These are phyloP conservation scores for Phrynocephalus forsythii DNA, from an alignment of 2,797 vertebrate species.

Conservation along the genomic window DNA sequence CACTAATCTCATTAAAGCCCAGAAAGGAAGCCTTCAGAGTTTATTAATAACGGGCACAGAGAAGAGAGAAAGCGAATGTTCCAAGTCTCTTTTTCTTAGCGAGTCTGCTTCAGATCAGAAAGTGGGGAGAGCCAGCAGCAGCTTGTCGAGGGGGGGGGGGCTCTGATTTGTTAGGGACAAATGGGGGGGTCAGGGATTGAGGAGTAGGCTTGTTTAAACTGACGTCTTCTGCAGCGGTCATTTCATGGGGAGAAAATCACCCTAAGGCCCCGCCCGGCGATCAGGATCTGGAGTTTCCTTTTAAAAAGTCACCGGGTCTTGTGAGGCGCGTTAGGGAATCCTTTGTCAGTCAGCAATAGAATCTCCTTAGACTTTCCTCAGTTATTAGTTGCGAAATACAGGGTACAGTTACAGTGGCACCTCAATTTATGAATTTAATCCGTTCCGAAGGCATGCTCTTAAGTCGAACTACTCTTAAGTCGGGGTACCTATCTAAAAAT, in stretches of 20 bases:
- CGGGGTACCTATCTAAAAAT: too few species aligned
- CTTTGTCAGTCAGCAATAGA: not conserved
- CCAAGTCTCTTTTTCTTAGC: not conserved
- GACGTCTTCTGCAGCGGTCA: not conserved
- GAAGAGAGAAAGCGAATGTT: constrained; percentile 61
- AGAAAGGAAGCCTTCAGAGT: constrained; percentile 76
- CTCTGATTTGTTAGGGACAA: constrained; percentile 35
- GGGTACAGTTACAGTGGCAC: too few species aligned
- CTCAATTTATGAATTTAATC: too few species aligned
- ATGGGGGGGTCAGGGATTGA: too few species aligned
- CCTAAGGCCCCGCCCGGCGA: not conserved
- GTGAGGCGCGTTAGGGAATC: not conserved
- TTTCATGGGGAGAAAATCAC: too few species aligned
- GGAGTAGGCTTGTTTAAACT: not conserved
- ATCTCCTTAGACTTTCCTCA: too few species aligned
- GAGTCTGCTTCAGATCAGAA: constrained; percentile 67
- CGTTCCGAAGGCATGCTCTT: too few species aligned
- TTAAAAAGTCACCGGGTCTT: not conserved
- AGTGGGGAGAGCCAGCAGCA: constrained; percentile 52
- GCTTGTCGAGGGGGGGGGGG: constrained; percentile 34
- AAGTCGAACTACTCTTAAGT: too few species aligned
- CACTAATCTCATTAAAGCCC: constrained; percentile 79
- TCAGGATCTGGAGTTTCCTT: not conserved
- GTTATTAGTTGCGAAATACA: too few species aligned
- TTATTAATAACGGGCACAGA: constrained; percentile 76